phyloP scores from a whole-genome alignment of 2,113 vertebrate genomes.

The Campylomormyrus tamandua region DNA sequence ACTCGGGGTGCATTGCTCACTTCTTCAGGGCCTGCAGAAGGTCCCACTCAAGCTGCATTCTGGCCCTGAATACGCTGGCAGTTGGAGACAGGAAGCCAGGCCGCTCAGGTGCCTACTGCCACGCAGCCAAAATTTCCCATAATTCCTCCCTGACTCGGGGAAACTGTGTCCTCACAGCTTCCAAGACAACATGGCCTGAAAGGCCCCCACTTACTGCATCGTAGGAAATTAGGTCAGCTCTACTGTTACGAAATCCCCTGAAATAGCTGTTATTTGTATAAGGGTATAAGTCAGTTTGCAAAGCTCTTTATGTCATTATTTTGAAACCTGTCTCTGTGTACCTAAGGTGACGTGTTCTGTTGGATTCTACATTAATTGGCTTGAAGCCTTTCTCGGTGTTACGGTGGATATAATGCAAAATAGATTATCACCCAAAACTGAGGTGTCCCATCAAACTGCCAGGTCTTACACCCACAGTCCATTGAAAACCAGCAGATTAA shows the following conservation, averaged over 20 bases:
- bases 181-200: conserved; percentile 14
- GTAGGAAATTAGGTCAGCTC: conserved; percentile 47
- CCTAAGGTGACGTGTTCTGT: neutral
- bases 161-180: conserved; percentile 12
- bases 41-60: neutral
- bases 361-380: neutral
- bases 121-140: conserved; percentile 21
- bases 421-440: neutral
- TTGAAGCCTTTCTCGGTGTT: neutral
- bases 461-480: neutral
- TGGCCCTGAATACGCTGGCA: neutral
- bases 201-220: conserved; percentile 32
- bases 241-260: conserved; percentile 33
- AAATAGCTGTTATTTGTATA: neutral
- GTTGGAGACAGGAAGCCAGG: neutral
- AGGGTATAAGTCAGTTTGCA: neutral
- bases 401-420: neutral
- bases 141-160: conserved; percentile 14
- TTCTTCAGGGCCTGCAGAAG: neutral
- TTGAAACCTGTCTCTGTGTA: neutral
- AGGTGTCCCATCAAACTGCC: neutral
- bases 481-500: neutral
- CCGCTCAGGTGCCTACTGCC: neutral
- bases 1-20: neutral
- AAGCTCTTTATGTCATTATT: neutral